Percentiles rank a stretch among this genome's conserved stretches.
phyloP scores from a whole-genome alignment of 2,888 invertebrate species.

The Lutraria lutraria region DNA sequence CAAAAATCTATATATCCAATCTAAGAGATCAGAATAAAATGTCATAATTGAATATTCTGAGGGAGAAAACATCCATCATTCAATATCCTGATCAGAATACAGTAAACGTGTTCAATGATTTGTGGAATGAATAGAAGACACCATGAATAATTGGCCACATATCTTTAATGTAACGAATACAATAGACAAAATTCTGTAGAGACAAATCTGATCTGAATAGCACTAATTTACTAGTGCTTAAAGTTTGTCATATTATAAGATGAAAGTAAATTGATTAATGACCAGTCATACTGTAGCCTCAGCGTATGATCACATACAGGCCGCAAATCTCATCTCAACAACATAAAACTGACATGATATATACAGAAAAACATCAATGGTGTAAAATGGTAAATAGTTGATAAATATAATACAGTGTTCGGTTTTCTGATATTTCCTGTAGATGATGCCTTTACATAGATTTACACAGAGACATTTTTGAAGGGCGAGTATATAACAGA shows the following conservation, averaged over 20 bases:
- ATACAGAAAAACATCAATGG: conserved; percentile 1
- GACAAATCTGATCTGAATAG: conserved; percentile 24
- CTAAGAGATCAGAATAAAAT: conserved; percentile 20
- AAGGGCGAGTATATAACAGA: too few species aligned
- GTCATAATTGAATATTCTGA: conserved; percentile 14
- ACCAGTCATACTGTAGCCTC: not conserved
- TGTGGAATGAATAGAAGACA: not conserved
- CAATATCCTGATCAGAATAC: conserved; percentile 5
- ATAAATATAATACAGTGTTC: not conserved
- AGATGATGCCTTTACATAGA: too few species aligned
- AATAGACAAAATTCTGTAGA: conserved; percentile 17
- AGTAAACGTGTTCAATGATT: conserved; percentile 20
- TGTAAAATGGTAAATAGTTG: conserved; percentile 1
- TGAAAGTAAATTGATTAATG: conserved; percentile 23
- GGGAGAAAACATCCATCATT: conserved; percentile 12
- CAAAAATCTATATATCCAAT: conserved; percentile 14
- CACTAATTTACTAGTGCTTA: conserved; percentile 45
- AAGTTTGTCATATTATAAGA: conserved; percentile 45
- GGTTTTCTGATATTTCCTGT: too few species aligned
- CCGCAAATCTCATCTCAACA: not conserved
- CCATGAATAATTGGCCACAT: conserved; percentile 24
- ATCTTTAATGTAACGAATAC: conserved; percentile 17
- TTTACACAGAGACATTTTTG: too few species aligned
- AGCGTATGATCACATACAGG: not conserved
- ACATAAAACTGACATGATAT: not conserved